These are phyloP conservation scores for Dasyprocta punctata DNA, from an alignment of 2,113 vertebrate genomes.

Conservation along the genomic window DNA sequence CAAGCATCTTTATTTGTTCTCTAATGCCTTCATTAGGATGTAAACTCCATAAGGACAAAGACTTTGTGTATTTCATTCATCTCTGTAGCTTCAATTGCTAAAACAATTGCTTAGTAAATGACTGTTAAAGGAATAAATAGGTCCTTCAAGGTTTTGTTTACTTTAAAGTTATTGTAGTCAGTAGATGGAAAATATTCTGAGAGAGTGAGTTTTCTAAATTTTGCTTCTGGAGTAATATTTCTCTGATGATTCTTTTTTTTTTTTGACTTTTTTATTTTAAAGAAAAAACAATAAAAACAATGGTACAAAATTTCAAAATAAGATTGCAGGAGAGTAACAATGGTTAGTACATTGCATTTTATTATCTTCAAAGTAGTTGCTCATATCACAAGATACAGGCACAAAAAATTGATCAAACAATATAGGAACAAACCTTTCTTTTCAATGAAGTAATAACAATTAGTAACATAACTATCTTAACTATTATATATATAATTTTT, in stretches of 20 bases:
- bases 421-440: too few relatives aligned
- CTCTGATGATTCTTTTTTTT: neutral
- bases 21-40: neutral
- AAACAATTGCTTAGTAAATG: neutral
- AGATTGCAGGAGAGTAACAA: too few relatives aligned
- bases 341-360: too few relatives aligned
- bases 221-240: neutral
- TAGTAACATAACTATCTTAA: too few relatives aligned
- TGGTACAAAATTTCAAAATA: too few relatives aligned
- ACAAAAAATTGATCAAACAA: too few relatives aligned
- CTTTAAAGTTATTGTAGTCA: neutral
- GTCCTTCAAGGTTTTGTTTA: neutral
- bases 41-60: neutral
- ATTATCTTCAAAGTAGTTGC: too few relatives aligned
- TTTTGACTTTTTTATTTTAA: too few relatives aligned
- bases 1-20: neutral
- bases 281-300: too few relatives aligned
- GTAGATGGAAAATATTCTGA: neutral
- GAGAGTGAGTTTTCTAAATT: neutral
- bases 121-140: neutral
- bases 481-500: too few relatives aligned
- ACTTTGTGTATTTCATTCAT: neutral
- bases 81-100: neutral
- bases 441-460: too few relatives aligned
- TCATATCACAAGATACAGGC: too few relatives aligned